Conservation (phyloP, 2,888 invertebrate species). For the Tanypteryx hageni region DNA sequence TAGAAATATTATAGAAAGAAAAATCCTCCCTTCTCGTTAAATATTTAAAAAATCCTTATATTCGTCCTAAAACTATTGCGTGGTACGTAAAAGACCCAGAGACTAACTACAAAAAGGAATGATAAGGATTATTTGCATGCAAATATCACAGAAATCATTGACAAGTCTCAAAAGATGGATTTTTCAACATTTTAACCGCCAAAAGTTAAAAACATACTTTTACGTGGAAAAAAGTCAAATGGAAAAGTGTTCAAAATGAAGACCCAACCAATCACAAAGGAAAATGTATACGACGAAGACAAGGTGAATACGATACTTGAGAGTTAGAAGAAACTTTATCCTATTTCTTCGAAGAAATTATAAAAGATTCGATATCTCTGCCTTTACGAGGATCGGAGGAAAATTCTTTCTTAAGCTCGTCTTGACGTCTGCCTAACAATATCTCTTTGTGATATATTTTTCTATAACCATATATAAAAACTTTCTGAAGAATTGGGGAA, state of each 20-base stretch:
- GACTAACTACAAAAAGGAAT: too few relatives aligned
- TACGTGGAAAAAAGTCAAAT: too few relatives aligned
- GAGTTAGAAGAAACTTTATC: background rate
- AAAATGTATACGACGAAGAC: background rate
- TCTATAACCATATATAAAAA: background rate
- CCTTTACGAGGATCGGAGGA: background rate
- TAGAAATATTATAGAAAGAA: too few relatives aligned
- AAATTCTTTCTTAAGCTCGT: background rate
- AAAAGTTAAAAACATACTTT: too few relatives aligned
- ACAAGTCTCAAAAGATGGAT: too few relatives aligned
- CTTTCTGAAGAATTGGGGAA: background rate
- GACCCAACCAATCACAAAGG: background rate
- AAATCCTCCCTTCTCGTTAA: too few relatives aligned
- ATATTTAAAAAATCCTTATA: too few relatives aligned
- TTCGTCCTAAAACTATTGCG: too few relatives aligned
- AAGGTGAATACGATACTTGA: background rate
- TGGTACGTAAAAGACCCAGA: too few relatives aligned
- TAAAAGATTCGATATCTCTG: background rate
- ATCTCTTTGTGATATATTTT: constrained; percentile 21
- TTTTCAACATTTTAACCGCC: too few relatives aligned
- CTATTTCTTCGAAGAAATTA: background rate
- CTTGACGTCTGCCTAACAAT: background rate
- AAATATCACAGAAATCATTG: too few relatives aligned
- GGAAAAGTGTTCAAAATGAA: background rate
- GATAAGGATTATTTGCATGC: too few relatives aligned